Conservation (phyloP, 2,113 vertebrate genomes). For the Dipodomys merriami region DNA sequence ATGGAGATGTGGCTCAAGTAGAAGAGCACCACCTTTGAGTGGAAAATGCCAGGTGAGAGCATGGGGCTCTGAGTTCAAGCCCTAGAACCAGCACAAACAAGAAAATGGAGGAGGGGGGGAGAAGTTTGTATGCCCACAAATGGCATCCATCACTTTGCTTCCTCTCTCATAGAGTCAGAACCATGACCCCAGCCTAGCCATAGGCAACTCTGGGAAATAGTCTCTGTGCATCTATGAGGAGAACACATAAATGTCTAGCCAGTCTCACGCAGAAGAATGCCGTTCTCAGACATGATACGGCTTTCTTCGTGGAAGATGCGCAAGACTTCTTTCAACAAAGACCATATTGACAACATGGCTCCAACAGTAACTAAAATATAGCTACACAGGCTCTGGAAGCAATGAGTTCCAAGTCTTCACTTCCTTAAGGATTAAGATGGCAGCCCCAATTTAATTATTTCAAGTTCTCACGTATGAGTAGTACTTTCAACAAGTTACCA, state of each 20-base stretch:
- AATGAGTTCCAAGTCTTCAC: background rate
- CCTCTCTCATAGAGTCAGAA: background rate
- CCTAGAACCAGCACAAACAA: too few relatives aligned
- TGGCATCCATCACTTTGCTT: background rate
- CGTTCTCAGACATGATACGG: background rate
- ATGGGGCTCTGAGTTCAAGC: too few relatives aligned
- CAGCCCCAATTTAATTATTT: background rate
- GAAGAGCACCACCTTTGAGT: too few relatives aligned
- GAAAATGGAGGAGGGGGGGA: background rate
- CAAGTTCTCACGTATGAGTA: background rate
- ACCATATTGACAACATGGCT: background rate
- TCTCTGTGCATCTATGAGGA: background rate
- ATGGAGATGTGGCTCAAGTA: too few relatives aligned
- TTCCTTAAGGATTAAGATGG: background rate
- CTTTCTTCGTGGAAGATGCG: background rate
- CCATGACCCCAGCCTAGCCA: background rate
- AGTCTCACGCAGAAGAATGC: background rate
- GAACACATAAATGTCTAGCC: too few relatives aligned
- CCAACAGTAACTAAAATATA: conserved; percentile 8
- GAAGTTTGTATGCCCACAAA: background rate
- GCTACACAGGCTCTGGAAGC: background rate
- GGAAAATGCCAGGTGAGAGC: too few relatives aligned
- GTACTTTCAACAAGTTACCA: background rate
- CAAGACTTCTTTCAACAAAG: background rate
- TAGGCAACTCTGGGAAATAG: background rate